Percentiles rank a stretch among this genome's conserved stretches.
These are phyloP conservation scores for Sigmodon hispidus DNA, from an alignment of 2,113 vertebrate genomes.

Conservation along the genomic window DNA sequence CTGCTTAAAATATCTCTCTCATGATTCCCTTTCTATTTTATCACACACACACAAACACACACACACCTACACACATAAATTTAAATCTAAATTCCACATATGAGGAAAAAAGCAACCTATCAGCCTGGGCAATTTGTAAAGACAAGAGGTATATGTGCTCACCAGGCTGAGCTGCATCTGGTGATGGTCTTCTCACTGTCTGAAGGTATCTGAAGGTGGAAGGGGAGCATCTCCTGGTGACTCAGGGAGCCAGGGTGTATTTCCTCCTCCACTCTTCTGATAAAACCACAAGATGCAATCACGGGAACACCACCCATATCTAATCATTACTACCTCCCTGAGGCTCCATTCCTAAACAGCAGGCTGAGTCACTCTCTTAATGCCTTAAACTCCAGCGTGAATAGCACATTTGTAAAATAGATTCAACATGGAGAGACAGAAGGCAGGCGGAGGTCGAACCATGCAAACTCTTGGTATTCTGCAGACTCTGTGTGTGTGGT, in stretches of 20 bases:
- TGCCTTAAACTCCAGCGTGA: background rate
- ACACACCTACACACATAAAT: background rate
- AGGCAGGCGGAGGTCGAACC: background rate
- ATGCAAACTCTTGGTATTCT: background rate
- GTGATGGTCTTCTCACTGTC: background rate
- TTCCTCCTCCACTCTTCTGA: background rate
- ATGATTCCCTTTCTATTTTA: background rate
- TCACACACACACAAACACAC: rapidly evolving
- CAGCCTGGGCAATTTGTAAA: background rate
- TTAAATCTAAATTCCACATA: background rate
- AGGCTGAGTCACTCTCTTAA: background rate
- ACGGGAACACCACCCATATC: background rate
- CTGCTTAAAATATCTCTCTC: background rate
- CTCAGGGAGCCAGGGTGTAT: background rate
- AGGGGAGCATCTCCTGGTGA: background rate
- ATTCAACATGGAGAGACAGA: background rate
- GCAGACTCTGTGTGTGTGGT: background rate
- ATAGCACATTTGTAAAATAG: background rate
- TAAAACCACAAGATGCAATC: background rate
- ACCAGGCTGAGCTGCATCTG: background rate
- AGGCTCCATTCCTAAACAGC: background rate
- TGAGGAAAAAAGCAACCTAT: background rate
- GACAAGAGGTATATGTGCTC: background rate
- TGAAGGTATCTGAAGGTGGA: no score
- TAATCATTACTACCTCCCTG: background rate